Conservation (phyloP, 2,113 vertebrate species). For the Phoxinus phoxinus region DNA sequence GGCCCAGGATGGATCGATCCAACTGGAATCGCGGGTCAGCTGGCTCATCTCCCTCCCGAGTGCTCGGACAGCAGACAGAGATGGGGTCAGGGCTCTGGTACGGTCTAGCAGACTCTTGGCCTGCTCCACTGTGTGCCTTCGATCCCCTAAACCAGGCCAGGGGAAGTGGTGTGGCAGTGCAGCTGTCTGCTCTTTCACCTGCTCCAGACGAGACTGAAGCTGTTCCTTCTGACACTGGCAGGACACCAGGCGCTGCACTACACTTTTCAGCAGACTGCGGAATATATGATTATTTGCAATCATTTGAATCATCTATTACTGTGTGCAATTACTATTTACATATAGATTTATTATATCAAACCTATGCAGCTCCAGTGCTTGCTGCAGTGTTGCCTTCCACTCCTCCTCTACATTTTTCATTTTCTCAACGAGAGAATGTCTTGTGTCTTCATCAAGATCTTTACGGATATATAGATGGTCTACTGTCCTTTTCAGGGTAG, state of each 20-base stretch:
- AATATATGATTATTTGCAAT: background rate
- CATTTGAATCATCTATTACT: background rate
- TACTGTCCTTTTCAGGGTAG: conserved; percentile 63
- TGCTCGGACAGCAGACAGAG: conserved; percentile 57
- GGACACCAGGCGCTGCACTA: conserved; percentile 65
- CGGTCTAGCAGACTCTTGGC: conserved; percentile 65
- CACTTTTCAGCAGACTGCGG: conserved; percentile 65
- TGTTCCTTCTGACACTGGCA: conserved; percentile 61
- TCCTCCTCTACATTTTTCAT: conserved; percentile 59
- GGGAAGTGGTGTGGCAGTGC: conserved; percentile 67
- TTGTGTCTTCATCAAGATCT: conserved; percentile 65
- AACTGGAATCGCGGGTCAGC: conserved; percentile 69
- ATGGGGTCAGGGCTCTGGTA: conserved; percentile 57
- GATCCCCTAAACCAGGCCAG: conserved; percentile 78
- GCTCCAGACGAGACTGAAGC: conserved; percentile 59
- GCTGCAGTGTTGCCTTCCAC: conserved; percentile 61
- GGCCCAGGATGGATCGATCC: conserved; percentile 64
- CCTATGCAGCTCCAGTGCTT: conserved; percentile 68
- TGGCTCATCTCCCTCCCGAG: conserved; percentile 68
- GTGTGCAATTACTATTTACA: background rate
- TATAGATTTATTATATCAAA: conserved; percentile 38
- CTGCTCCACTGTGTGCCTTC: conserved; percentile 70
- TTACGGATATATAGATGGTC: conserved; percentile 61
- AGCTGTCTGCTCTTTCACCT: conserved; percentile 65
- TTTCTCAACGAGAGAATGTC: conserved; percentile 51